Percentiles rank a stretch among this genome's conserved stretches.
These are phyloP conservation scores for Drosophila niveifrons DNA, from an alignment of 2,888 invertebrate genomes.

Conservation along the genomic window DNA sequence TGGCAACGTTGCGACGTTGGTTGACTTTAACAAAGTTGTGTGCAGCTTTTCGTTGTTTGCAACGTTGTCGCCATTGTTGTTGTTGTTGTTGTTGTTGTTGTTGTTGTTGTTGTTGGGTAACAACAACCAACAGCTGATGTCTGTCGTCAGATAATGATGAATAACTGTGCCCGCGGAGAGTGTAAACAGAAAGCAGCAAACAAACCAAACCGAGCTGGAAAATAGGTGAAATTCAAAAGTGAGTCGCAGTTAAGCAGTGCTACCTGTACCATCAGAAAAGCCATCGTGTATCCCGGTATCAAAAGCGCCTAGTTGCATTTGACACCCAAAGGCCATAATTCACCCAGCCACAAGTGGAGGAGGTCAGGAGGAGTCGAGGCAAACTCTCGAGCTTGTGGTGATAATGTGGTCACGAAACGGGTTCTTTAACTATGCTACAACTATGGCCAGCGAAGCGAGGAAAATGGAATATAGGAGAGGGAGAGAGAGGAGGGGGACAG, in stretches of 20 bases:
- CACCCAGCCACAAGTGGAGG: conserved; percentile 27
- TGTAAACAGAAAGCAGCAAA: conserved; percentile 27
- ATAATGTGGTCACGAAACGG: conserved; percentile 60
- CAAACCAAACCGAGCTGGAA: conserved; percentile 13
- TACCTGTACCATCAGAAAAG: conserved; percentile 11
- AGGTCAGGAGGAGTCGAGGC: background rate
- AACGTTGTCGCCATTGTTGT: conserved; percentile 36
- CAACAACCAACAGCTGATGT: conserved; percentile 71
- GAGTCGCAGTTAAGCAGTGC: conserved; percentile 48
- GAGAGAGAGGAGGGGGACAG: no score
- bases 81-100: conserved; percentile 20
- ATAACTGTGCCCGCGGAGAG: conserved; percentile 62
- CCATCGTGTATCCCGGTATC: conserved; percentile 37
- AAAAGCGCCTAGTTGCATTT: conserved; percentile 62
- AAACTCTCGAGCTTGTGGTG: background rate
- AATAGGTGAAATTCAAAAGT: conserved; percentile 65
- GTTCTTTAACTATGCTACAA: conserved; percentile 31
- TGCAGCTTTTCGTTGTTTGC: conserved; percentile 58
- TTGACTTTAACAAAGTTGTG: conserved; percentile 52
- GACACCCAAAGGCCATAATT: conserved; percentile 61
- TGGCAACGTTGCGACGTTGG: conserved; percentile 21
- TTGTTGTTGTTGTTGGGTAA: conserved; percentile 53
- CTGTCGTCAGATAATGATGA: conserved; percentile 71
- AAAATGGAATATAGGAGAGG: background rate
- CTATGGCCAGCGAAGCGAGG: background rate